Evolutionary conservation across 1,140 invertebrate genomes (phyloP).

Genomic region (Magallana ariakensis): DNA sequence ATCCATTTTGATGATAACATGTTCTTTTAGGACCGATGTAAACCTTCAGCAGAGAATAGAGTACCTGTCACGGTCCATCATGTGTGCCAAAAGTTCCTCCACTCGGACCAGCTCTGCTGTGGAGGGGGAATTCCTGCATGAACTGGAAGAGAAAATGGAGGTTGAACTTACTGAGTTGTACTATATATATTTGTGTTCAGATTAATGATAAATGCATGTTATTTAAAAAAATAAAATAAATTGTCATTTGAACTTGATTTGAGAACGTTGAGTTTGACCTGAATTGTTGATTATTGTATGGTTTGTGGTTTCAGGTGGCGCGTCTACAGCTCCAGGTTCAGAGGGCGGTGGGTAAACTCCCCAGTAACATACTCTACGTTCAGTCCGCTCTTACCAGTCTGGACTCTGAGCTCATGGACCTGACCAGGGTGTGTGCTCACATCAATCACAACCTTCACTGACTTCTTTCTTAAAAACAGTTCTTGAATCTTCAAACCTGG

Average conservation of each 20-base stretch:
- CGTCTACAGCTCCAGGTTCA: conserved; percentile 87
- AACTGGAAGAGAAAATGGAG: conserved; percentile 96
- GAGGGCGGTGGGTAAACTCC: conserved; percentile 83
- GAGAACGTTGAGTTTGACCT: neutral
- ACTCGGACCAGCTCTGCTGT: conserved; percentile 85
- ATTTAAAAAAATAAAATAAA: neutral
- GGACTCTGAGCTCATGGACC: conserved; percentile 82
- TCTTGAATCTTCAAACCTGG: neutral
- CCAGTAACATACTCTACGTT: conserved; percentile 57
- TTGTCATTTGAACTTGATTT: too few species aligned
- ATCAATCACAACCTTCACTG: too few species aligned
- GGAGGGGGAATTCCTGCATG: conserved; percentile 91
- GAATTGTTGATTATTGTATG: neutral
- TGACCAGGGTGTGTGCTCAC: conserved; percentile 79
- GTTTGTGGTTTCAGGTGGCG: conserved; percentile 82
- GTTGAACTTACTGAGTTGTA: conserved; percentile 58
- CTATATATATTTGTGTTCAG: too few species aligned
- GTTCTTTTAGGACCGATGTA: conserved; percentile 76
- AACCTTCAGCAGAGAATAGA: conserved; percentile 86
- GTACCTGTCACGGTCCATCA: conserved; percentile 95
- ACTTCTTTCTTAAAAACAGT: too few species aligned
- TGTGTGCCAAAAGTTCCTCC: conserved; percentile 94
- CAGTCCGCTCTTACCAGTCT: conserved; percentile 79
- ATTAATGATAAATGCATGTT: neutral
- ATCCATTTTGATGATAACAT: neutral